Evolutionary conservation across 2,113 vertebrate genomes (phyloP).

Genomic region (Arenaria interpres): DNA sequence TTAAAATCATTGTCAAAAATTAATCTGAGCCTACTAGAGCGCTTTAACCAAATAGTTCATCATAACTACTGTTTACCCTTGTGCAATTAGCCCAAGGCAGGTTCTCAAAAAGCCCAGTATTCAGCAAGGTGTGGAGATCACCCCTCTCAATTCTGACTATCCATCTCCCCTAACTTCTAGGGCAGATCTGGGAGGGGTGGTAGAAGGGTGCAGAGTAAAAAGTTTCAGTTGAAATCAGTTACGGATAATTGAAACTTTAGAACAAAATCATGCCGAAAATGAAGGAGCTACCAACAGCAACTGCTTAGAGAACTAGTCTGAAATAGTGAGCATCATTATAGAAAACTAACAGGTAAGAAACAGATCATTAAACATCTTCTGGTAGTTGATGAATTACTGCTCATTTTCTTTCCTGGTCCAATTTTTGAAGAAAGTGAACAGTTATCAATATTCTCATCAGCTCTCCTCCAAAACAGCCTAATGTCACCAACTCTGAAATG

Average conservation of each 20-base stretch:
- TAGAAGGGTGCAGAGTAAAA: not conserved
- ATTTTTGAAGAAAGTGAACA: not conserved
- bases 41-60: not conserved
- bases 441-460: not conserved
- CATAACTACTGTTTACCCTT: not conserved
- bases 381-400: not conserved
- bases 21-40: not conserved
- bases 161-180: not conserved
- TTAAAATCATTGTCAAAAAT: not conserved
- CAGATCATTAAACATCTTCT: not conserved
- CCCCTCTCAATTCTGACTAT: not conserved
- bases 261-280: not conserved
- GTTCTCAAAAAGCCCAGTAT: not conserved
- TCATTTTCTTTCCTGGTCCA: not conserved
- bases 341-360: not conserved
- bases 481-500: not conserved
- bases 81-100: not conserved
- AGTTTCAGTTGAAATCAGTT: not conserved
- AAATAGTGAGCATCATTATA: not conserved
- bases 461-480: not conserved
- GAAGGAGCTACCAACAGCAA: not conserved
- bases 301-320: not conserved
- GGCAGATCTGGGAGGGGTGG: not conserved
- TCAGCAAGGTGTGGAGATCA: rapidly evolving
- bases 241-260: not conserved